Conservation (phyloP, 2,888 invertebrate genomes). For the Matsumyia berberina region DNA sequence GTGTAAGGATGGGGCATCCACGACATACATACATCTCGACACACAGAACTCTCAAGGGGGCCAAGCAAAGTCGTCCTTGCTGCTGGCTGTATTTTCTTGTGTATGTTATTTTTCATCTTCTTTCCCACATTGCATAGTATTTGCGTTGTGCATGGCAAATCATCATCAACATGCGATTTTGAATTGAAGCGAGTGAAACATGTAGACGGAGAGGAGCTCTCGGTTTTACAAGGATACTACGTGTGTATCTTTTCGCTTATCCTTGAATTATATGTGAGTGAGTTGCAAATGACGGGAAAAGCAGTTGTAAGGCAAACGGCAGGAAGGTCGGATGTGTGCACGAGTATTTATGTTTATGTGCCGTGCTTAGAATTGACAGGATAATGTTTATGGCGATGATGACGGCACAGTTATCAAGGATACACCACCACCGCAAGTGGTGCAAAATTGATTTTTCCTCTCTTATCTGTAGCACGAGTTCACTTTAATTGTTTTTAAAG, state of each 20-base stretch:
- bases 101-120: slow-evolving; percentile 27
- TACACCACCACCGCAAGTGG: slow-evolving; percentile 51
- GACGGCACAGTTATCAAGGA: slow-evolving; percentile 62
- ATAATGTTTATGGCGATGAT: slow-evolving; percentile 60
- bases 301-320: slow-evolving; percentile 56
- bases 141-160: slow-evolving; percentile 75
- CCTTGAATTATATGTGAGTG: slow-evolving; percentile 73
- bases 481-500: slow-evolving; percentile 67
- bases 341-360: slow-evolving; percentile 54
- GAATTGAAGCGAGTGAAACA: slow-evolving; percentile 60
- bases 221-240: slow-evolving; percentile 55
- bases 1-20: slow-evolving; percentile 59
- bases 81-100: slow-evolving; percentile 67
- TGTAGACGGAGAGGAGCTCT: slow-evolving; percentile 24
- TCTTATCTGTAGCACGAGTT: slow-evolving; percentile 29
- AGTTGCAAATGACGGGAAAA: slow-evolving; percentile 67
- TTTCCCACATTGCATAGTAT: slow-evolving; percentile 54
- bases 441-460: slow-evolving; percentile 61
- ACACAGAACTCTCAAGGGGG: slow-evolving; percentile 40
- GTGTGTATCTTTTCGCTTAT: slow-evolving; percentile 69
- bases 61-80: slow-evolving; percentile 72
- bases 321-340: slow-evolving; percentile 47
- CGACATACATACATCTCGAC: slow-evolving; percentile 51
- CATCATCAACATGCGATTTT: slow-evolving; percentile 72
- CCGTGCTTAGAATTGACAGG: slow-evolving; percentile 54